Evolutionary conservation across 2,888 invertebrate genomes (phyloP).

Genomic region (Liposcelis brunnea): DNA sequence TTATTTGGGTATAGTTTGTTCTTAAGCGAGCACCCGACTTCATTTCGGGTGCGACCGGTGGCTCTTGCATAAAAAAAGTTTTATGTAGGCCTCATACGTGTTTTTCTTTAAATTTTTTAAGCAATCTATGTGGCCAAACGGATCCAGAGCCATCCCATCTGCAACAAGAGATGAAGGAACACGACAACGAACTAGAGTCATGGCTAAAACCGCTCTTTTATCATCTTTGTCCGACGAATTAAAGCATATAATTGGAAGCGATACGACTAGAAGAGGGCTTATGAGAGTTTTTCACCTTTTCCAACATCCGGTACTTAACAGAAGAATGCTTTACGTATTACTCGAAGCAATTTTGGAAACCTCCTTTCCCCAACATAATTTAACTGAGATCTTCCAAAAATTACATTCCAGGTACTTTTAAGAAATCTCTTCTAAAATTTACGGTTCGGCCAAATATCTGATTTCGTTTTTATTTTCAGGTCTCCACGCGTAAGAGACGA

Average conservation of each 20-base stretch:
- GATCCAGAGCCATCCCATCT: slow-evolving; percentile 33
- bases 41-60: too few species aligned
- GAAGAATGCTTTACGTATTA: slow-evolving; percentile 63
- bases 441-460: too few species aligned
- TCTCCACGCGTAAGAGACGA: too few species aligned
- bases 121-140: slow-evolving; percentile 43
- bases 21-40: too few species aligned
- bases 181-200: slow-evolving; percentile 60
- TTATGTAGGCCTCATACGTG: slow-evolving; percentile 14
- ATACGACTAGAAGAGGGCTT: slow-evolving; percentile 67
- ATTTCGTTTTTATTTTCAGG: too few species aligned
- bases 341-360: slow-evolving; percentile 64
- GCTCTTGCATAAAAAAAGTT: too few species aligned
- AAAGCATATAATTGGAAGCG: slow-evolving; percentile 74
- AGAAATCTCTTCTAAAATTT: too few species aligned
- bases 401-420: slow-evolving; percentile 36
- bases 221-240: slow-evolving; percentile 81
- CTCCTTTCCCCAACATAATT: slow-evolving; percentile 63
- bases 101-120: slow-evolving; percentile 21
- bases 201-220: slow-evolving; percentile 70
- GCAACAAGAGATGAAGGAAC: slow-evolving; percentile 35
- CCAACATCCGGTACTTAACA: slow-evolving; percentile 71
- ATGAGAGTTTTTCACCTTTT: slow-evolving; percentile 73
- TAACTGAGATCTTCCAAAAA: slow-evolving; percentile 50
- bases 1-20: too few species aligned